Percentiles rank a stretch among this genome's conserved stretches.
These are phyloP conservation scores for Delia radicum DNA, from an alignment of 1,140 invertebrate genomes.

Conservation along the genomic window DNA sequence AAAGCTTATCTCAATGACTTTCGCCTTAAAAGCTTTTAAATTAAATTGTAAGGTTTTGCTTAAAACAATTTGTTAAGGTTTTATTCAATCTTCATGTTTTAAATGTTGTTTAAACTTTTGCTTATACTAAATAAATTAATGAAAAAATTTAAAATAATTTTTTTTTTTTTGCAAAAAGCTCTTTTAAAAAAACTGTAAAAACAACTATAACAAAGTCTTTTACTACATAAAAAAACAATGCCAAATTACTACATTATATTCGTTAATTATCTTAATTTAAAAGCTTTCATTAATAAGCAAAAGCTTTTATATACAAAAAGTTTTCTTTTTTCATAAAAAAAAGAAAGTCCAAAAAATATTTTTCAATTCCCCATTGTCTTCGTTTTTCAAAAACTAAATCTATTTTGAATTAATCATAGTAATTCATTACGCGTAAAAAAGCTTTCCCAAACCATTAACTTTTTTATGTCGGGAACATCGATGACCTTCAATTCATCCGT, in stretches of 20 bases:
- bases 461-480: slow-evolving; percentile 55
- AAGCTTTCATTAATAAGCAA: background rate
- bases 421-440: slow-evolving; percentile 47
- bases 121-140: too few species aligned
- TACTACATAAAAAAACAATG: background rate
- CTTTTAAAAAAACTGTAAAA: background rate
- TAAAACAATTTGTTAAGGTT: too few species aligned
- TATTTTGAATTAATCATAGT: slow-evolving; percentile 31
- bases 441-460: slow-evolving; percentile 57
- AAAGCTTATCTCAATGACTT: too few species aligned
- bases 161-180: too few species aligned
- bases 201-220: background rate
- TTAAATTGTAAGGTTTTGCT: too few species aligned
- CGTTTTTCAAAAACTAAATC: background rate
- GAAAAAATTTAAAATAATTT: too few species aligned
- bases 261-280: background rate
- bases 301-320: background rate
- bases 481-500: slow-evolving; percentile 53
- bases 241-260: background rate
- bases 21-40: too few species aligned
- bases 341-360: background rate
- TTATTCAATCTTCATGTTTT: too few species aligned
- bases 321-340: background rate
- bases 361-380: background rate
- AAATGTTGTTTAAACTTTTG: too few species aligned